Conservation (phyloP, 2,888 invertebrate genomes). For the Phyllotreta cruciferae region DNA sequence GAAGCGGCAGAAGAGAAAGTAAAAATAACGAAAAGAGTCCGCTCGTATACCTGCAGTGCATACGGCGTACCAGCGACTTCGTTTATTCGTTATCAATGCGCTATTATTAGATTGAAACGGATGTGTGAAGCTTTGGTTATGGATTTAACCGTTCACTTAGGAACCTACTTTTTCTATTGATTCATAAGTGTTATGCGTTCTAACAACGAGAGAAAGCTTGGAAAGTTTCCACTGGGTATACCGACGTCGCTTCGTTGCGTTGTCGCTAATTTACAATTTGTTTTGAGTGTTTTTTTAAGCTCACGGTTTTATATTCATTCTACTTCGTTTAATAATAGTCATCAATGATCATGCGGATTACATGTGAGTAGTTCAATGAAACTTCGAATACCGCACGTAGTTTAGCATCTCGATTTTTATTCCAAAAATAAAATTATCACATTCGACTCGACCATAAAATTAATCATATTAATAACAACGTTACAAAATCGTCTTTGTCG, state of each 20-base stretch:
- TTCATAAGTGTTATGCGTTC: conserved; percentile 40
- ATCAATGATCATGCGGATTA: conserved; percentile 27
- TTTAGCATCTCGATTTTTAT: conserved; percentile 18
- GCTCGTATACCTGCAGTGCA: no score
- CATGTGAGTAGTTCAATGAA: conserved; percentile 28
- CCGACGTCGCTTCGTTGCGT: conserved; percentile 5
- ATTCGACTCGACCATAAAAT: conserved; percentile 13
- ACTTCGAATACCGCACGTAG: conserved; percentile 17
- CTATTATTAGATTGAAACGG: conserved; percentile 33
- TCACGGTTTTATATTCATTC: conserved; percentile 15
- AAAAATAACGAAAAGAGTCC: conserved; percentile 15
- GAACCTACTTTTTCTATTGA: conserved; percentile 47
- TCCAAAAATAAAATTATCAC: conserved; percentile 20
- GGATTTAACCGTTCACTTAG: conserved; percentile 39
- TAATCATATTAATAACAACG: neutral
- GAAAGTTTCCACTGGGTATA: conserved; percentile 42
- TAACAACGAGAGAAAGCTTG: conserved; percentile 44
- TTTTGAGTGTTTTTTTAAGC: conserved; percentile 21
- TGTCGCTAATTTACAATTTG: conserved; percentile 45
- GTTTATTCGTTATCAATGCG: conserved; percentile 20
- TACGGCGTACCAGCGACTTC: neutral
- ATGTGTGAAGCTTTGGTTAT: conserved; percentile 34
- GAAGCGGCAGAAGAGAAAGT: conserved; percentile 17
- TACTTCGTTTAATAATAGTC: conserved; percentile 27
- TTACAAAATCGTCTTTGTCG: conserved; percentile 11